Evolutionary conservation across 2,113 vertebrate species (phyloP), one percentile per base, ranked within the genome.

Genomic region (Eulacestoma nigropectus): DNA sequence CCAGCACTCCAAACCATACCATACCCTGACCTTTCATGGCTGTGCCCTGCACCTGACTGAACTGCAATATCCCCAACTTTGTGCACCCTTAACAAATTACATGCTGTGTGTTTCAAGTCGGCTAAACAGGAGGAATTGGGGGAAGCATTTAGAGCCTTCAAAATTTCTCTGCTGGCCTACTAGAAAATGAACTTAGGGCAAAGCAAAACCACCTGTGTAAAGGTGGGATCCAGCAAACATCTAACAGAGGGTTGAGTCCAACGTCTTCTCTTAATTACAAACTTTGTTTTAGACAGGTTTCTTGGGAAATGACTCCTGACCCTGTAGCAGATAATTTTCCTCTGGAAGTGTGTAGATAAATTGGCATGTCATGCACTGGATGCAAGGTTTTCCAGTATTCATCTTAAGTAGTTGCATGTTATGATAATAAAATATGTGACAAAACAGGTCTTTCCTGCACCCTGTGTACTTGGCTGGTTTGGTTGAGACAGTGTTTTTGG

Each of bases 141-240:
- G 44, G 37, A 79, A 94, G 41, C 23, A 29, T 84, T 75, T 64
- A 86, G 55, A 52, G n/a, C 56, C 72, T 55, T 84, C 82, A 74
- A 73, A 47, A 64, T 12, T 74, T 69, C 35, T 82, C 50, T 27
- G 26, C 55, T 57, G 60, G 53, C 29, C 73, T 91, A 53, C 53
- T 21, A 78, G 62, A 47, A 92, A 62, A 37, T 13, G 17, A 53
- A 9, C 19, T 87, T 47, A 32, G 5, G 47, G 65, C 32, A 95
- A 91, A 91, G 64, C 35, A 88, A 59, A 91, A 83, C 20, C 67
- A 76, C 15, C 46, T 22, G 37, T 7, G 57, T 33, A 44, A 47
- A 92, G 32, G 73, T 47, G 2, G 12, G 44, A 87, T 84, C 29
- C 44, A 95, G 59, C 39, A 87, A 84, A 56, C 41, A 41, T 26